Evolutionary conservation across 1,140 invertebrate genomes (phyloP), one percentile per base, ranked within the genome.

Genomic region (Cheumatopsyche charites): DNA sequence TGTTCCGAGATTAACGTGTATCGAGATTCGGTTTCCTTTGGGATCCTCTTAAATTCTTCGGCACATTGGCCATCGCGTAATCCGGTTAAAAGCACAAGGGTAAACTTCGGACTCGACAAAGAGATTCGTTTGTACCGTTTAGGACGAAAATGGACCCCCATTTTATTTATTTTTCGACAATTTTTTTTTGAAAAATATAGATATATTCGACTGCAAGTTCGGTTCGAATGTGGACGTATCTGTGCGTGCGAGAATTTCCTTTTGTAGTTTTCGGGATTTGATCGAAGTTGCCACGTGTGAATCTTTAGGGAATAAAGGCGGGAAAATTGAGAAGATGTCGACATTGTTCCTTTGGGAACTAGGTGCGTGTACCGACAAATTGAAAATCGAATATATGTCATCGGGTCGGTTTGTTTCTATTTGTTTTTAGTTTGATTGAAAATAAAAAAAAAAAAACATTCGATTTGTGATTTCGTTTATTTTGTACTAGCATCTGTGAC

Each of bases 1-100:
- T n/a, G n/a, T n/a, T n/a, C n/a, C n/a, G n/a, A n/a, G n/a, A n/a
- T n/a, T n/a, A n/a, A n/a, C n/a, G n/a, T n/a, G n/a, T n/a, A n/a
- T n/a, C n/a, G n/a, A n/a, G n/a, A n/a, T n/a, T n/a, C n/a, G n/a
- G n/a, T n/a, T n/a, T n/a, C n/a, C n/a, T n/a, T n/a, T n/a, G n/a
- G n/a, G n/a, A 74, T 73, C 73, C 62, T 71, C 65, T 71, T 63
- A 63, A 71, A 74, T 71, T 74, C 73, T 71, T 71, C 52, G 58
- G 65, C 58, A 68, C 61, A 52, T 63, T 42, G 42, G 55, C 15
- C 52, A 19, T 70, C 45, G 17, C 42, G 62, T 67, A 62, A 71
- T 73, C 49, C 49, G 47, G 67, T 67, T 65, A 52, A 71, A 63
- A 71, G 11, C 61, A 7, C 12, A 42, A 47, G 71, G 29, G 9